Evolutionary conservation across 2,888 invertebrate species (phyloP).

Genomic region (Sarcophaga carnaria): DNA sequence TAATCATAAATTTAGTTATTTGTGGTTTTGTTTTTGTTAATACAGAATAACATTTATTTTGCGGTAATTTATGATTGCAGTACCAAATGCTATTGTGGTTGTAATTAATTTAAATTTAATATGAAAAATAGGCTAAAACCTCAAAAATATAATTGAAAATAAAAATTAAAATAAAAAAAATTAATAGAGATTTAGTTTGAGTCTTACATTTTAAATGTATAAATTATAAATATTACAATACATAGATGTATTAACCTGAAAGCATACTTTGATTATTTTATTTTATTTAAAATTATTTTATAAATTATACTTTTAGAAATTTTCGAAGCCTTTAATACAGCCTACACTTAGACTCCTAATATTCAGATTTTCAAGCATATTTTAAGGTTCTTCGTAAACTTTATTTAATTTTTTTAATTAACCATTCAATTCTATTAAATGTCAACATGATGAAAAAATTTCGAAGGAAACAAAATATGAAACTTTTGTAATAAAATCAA

Average conservation of each 20-base stretch:
- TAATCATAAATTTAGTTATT: conserved; percentile 32
- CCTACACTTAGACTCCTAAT: no score
- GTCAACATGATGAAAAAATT: neutral
- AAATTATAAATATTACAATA: no score
- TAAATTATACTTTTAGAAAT: no score
- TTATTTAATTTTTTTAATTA: no score
- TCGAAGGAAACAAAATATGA: neutral
- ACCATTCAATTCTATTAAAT: conserved; percentile 20
- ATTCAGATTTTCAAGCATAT: no score
- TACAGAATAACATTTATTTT: conserved; percentile 32
- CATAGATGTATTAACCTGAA: no score
- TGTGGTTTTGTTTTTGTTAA: conserved; percentile 41
- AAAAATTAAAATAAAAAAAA: neutral
- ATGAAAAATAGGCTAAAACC: neutral
- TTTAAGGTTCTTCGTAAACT: no score
- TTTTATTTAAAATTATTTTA: no score
- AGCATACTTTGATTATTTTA: no score
- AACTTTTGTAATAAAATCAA: conserved; percentile 70
- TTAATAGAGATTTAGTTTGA: neutral
- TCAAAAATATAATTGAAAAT: conserved; percentile 22
- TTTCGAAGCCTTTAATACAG: no score
- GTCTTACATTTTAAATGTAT: no score
- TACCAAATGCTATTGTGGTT: conserved; percentile 46
- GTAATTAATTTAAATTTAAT: conserved; percentile 37
- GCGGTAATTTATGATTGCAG: conserved; percentile 26